Evolutionary conservation across 2,888 invertebrate genomes (phyloP), one percentile per base, ranked within the genome.

Genomic region (Gortyna flavago): DNA sequence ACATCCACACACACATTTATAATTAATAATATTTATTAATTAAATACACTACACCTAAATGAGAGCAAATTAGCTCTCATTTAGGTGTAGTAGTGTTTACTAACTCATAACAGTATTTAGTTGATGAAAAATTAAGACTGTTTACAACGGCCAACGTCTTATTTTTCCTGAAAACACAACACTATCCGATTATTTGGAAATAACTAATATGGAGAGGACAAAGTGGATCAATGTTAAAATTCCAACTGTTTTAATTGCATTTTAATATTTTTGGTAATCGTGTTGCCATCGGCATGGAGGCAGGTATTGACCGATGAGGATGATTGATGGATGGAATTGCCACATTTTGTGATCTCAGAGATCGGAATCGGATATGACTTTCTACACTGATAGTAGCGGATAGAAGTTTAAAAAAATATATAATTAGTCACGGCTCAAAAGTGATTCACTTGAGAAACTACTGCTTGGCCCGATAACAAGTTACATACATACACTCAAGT

Each of bases 181-280:
- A 44, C 3, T 51, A 57, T 57, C n/a, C n/a, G 13, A 57, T 61
- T 62, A 6, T 62, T 62, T 62, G 32, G 21, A 35, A 44, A 67
- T 13, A 32, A n/a, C n/a, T n/a, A n/a, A 67, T 67, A 13, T 44
- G 44, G 7, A 44, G 21, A 48, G 13, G 48, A 68, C 25, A 25
- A 35, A 51, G 32, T 25, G 18, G 18, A 51, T 32, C 48, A 25
- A 32, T 16, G n/a, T n/a, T n/a, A 61, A 80, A 66, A 54, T 67
- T 61, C n/a, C 18, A 57, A 38, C 9, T 54, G 61, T 38, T 75
- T 80, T 75, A 9, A 44, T 66, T 74, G 59, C 66, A 74, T 41
- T 67, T 48, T 25, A 32, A 8, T 67, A 8, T 68, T 67, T 51
- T 35, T 51, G 5, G 9, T 35, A 51, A 32, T 32, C 25, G 16